These are phyloP conservation scores for Tyto alba DNA, from an alignment of 2,113 vertebrate genomes.

Conservation along the genomic window DNA sequence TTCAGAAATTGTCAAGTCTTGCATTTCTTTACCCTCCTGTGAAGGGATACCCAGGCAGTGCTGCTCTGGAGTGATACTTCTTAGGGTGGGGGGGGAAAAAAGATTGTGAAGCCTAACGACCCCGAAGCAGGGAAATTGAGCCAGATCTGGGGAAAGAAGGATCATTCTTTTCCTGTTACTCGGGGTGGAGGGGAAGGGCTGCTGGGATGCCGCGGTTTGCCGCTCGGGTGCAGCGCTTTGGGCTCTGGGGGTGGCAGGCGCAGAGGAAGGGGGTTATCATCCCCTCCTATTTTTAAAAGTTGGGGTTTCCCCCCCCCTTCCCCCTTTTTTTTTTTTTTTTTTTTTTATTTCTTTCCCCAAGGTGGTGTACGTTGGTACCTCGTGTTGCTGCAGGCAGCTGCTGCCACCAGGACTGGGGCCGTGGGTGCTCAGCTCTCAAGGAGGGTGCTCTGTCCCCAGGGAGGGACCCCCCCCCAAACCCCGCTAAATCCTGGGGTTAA, in stretches of 20 bases:
- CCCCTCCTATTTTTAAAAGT: not conserved
- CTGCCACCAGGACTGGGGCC: not conserved
- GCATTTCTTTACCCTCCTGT: not conserved
- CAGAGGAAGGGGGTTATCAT: not conserved
- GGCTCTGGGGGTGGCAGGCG: not conserved
- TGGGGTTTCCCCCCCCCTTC: too few relatives aligned
- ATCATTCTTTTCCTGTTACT: too few relatives aligned
- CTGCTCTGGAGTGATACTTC: not conserved
- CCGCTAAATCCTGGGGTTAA: not conserved
- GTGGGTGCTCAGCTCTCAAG: not conserved
- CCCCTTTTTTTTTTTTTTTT: too few relatives aligned
- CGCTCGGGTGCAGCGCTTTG: too few relatives aligned
- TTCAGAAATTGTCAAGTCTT: not conserved
- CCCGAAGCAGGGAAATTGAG: fast-evolving
- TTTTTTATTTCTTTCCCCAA: fast-evolving
- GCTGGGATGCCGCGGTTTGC: fast-evolving
- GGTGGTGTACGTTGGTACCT: not conserved
- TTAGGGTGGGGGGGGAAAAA: fast-evolving
- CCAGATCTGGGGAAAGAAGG: not conserved
- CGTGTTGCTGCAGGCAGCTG: not conserved
- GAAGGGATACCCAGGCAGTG: not conserved
- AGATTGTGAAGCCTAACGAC: not conserved
- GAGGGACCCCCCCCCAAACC: not conserved
- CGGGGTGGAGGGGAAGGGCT: not conserved
- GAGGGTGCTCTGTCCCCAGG: not conserved